These are phyloP conservation scores for Phylloscopus whistleri DNA, from an alignment of 2,113 vertebrate genomes.

Conservation along the genomic window DNA sequence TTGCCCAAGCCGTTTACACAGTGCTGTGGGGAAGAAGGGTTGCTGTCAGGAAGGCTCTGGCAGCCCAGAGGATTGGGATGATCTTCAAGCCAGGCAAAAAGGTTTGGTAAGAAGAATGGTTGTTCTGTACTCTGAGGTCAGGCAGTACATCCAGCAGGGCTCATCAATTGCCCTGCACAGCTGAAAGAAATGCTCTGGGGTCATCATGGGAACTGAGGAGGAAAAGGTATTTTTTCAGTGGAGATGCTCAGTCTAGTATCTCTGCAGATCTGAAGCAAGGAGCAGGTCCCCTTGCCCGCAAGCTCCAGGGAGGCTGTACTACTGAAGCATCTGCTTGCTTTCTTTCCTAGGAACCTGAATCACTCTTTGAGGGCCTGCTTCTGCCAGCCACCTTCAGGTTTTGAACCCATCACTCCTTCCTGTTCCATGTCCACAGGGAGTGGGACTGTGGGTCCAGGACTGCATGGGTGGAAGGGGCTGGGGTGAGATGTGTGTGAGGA, in stretches of 20 bases:
- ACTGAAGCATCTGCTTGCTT: neutral
- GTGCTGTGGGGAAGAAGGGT: neutral
- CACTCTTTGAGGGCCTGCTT: neutral
- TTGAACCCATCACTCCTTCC: neutral
- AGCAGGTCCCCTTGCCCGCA: neutral
- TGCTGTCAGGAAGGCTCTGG: neutral
- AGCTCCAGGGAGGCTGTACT: neutral
- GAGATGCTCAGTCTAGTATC: neutral
- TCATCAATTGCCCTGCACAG: neutral
- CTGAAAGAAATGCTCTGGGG: neutral
- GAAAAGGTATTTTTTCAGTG: neutral
- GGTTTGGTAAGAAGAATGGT: neutral
- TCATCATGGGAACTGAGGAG: neutral
- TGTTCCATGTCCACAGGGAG: neutral
- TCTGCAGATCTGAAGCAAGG: neutral
- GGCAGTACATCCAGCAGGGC: rapidly evolving
- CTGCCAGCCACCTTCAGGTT: neutral
- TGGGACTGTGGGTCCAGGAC: neutral
- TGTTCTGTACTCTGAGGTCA: neutral
- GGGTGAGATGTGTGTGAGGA: rapidly evolving
- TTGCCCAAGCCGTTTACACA: neutral
- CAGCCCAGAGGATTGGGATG: neutral
- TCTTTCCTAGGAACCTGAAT: neutral
- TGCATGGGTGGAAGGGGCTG: rapidly evolving
- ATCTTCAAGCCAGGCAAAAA: neutral